These are phyloP conservation scores for Marronus borbonicus DNA, from an alignment of 2,888 invertebrate species.

Conservation along the genomic window DNA sequence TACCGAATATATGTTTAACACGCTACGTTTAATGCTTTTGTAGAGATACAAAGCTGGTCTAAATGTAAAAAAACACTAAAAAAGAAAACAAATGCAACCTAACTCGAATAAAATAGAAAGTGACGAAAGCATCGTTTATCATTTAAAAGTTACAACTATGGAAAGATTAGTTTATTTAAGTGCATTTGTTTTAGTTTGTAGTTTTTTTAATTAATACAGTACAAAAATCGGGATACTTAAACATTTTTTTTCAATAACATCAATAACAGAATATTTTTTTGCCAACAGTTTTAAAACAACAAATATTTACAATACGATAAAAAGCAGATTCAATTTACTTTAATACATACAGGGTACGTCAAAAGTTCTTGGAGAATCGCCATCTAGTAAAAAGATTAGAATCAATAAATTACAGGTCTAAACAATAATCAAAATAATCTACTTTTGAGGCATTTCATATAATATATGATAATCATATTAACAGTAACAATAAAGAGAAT, in stretches of 20 bases:
- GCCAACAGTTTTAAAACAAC: not conserved
- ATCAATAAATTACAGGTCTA: not conserved
- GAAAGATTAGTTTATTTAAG: not conserved
- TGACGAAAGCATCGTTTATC: not conserved
- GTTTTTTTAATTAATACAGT: constrained; percentile 2
- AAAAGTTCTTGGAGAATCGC: not conserved
- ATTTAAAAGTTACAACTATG: not conserved
- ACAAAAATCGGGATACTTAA: not conserved
- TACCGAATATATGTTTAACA: constrained; percentile 1
- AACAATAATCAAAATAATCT: not conserved
- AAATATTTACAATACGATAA: not conserved
- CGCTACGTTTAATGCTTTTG: not conserved
- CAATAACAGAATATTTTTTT: not conserved
- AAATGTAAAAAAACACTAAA: constrained; percentile 2
- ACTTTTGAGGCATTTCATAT: not conserved
- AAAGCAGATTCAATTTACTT: not conserved
- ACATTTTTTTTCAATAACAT: not conserved
- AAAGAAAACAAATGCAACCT: not conserved
- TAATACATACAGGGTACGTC: not conserved
- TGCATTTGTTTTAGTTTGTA: constrained; percentile 12
- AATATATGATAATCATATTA: not conserved
- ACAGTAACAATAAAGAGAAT: not conserved
- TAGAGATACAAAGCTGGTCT: constrained; percentile 8
- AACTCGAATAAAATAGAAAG: not conserved
- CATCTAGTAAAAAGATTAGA: not conserved